Evolutionary conservation across 2,113 vertebrate species (phyloP), one percentile per base, ranked within the genome.

Genomic region (Psammodynastes pulverulentus): DNA sequence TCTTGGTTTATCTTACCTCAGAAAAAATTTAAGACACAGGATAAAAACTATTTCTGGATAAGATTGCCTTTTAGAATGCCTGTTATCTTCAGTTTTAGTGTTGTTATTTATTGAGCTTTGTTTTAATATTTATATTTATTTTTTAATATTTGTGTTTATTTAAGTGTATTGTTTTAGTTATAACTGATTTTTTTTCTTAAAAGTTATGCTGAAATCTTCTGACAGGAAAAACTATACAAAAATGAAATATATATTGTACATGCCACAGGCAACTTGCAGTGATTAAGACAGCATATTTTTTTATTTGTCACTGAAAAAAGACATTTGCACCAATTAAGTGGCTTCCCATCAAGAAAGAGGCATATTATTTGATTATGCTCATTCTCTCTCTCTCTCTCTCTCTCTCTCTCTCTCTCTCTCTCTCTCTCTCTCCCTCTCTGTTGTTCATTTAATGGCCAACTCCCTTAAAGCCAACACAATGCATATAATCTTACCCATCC

Each of bases 401-500:
- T 6, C n/a, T 2, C 13, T 34, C 12, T 0, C 26, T 58, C 8
- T 3, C 56, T 1, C 8, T 3, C 8, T 1, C 3, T 58, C 24
- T 62, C 19, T 23, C 2, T 8, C 51, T 52, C 12, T 17, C 51
- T 58, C 8, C 26, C 7, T 26, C 56, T 58, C 24, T 58, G n/a
- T n/a, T n/a, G n/a, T n/a, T n/a, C n/a, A n/a, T 1, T 79, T 79
- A 79, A 79, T 79, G 17, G 72, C 7, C 7, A 79, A 79, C 34
- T 79, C n/a, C 34, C 34, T 79, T 43, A 79, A 79, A 39, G 19
- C 1, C 34, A 79, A 79, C 7, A 79, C 21, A 43, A 43, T 79
- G 17, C 34, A 23, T 43, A 9, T 43, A 34, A 43, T 79, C 72
- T 39, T 43, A 79, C 17, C 6, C 3, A 21, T 43, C 72, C 17